Base-by-base conservation (phyloP, 2,797 vertebrate species). In the Rallus crepitans region DNA sequence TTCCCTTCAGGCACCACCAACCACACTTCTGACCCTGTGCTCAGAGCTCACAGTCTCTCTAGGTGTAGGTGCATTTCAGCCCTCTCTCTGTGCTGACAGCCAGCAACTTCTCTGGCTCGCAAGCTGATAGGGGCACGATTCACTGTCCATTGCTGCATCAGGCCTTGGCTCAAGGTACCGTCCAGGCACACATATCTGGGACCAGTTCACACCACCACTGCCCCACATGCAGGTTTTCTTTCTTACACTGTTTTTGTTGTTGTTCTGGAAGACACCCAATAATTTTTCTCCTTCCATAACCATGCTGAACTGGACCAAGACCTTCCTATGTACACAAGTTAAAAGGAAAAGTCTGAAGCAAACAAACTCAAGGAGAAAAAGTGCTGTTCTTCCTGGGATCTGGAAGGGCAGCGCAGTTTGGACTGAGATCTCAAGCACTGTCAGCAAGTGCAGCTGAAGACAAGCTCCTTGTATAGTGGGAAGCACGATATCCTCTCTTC, bases 361-460 rank as follows among this genome's bases (percentile, higher is more conserved):
- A 65, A 77, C 4, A 61, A 76, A 90, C 28, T 60, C 37, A 61
- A 80, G 42, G 30, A 72, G 48, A 82, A 93, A 59, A 87, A 11
- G 81, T 23, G 8, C 21, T 82, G 68, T 64, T 94, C 72, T 48
- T 92, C 48, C 78, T 78, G 50, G 24, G 87, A 60, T 59, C 39
- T 66, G 56, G 71, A 66, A 69, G 31, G 42, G 72, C 20, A 82
- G 60, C 70, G 87, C 75, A 90, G 66, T 77, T 95, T 89, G 16
- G n/a, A 55, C 68, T 73, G 70, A 88, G 64, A 87, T 79, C 48
- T 48, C 5, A 2, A 93, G 83, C 35, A 56, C 69, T 77, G 80
- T 37, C 87, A 91, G 60, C 48, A 88, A 90, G 30, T 15, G 20
- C 65, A 82, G 82, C 90, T 94, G 80, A 92, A 96, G 85, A 83